Evolutionary conservation across 2,113 vertebrate species (phyloP).

Genomic region (Cavia aperea): DNA sequence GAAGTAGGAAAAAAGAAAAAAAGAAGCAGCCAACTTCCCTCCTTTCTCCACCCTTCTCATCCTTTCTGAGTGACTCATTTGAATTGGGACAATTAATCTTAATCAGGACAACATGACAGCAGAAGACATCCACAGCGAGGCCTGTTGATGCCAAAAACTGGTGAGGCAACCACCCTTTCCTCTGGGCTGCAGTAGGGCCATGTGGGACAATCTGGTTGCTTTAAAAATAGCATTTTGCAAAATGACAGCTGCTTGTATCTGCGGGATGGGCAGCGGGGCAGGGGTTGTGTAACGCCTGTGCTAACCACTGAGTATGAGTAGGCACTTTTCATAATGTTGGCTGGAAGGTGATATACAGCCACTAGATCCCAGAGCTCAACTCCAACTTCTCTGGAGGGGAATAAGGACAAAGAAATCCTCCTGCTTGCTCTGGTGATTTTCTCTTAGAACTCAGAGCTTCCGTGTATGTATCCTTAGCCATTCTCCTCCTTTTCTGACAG

Average conservation of each 20-base stretch:
- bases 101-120: slow-evolving; percentile 64
- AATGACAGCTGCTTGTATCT: slow-evolving; percentile 54
- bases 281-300: slow-evolving; percentile 62
- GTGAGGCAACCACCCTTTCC: slow-evolving; percentile 63
- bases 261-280: slow-evolving; percentile 59
- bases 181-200: slow-evolving; percentile 53
- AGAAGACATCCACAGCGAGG: slow-evolving; percentile 62
- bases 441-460: slow-evolving; percentile 48
- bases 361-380: slow-evolving; percentile 12
- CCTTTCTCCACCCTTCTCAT: slow-evolving; percentile 40
- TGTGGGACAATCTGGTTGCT: slow-evolving; percentile 65
- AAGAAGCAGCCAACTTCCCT: slow-evolving; percentile 8
- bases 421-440: background rate
- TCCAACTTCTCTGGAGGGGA: slow-evolving; percentile 4
- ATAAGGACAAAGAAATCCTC: slow-evolving; percentile 25
- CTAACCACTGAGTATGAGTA: slow-evolving; percentile 59
- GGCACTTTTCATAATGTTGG: slow-evolving; percentile 48
- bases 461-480: background rate
- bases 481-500: slow-evolving; percentile 56
- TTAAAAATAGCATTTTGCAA: slow-evolving; percentile 71
- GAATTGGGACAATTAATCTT: slow-evolving; percentile 65
- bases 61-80: slow-evolving; percentile 68
- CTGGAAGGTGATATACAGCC: slow-evolving; percentile 35
- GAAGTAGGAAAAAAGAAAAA: background rate
- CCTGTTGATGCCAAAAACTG: slow-evolving; percentile 57